Conservation (phyloP, 2,888 invertebrate species). For the Agonum fuliginosum region DNA sequence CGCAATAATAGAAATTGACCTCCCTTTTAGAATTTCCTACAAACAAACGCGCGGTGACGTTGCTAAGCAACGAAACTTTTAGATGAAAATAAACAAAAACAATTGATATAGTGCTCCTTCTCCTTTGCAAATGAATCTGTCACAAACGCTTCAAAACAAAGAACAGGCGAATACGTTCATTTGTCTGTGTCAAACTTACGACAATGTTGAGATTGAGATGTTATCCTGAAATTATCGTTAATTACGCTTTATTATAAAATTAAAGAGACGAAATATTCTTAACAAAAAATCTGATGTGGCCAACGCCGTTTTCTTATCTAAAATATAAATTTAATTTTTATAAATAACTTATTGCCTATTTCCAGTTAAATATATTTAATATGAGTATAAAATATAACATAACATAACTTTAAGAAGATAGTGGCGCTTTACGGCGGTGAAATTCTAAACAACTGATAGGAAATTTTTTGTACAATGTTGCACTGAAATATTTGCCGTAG, state of each 20-base stretch:
- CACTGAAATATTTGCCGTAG: no score
- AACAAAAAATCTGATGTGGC: background rate
- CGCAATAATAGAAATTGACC: slow-evolving; percentile 28
- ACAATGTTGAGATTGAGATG: slow-evolving; percentile 21
- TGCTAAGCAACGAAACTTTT: background rate
- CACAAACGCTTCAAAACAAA: slow-evolving; percentile 12
- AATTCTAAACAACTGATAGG: no score
- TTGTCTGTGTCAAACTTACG: slow-evolving; percentile 11
- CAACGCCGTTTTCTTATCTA: no score
- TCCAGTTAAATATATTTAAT: no score
- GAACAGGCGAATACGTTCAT: background rate
- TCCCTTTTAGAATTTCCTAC: background rate
- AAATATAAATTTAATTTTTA: no score
- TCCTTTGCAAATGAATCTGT: slow-evolving; percentile 25
- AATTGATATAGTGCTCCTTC: slow-evolving; percentile 9
- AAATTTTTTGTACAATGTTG: no score
- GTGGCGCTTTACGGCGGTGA: no score
- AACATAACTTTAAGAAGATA: no score
- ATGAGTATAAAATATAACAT: no score
- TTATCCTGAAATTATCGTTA: slow-evolving; percentile 16
- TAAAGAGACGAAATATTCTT: background rate
- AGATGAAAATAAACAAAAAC: slow-evolving; percentile 35
- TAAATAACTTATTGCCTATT: no score
- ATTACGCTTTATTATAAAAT: slow-evolving; percentile 12
- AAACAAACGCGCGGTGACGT: background rate